A percentile compares a stretch with the other conserved stretches of the same genome.
Evolutionary conservation across 2,113 vertebrate species (phyloP).

Genomic region (Rutilus rutilus): DNA sequence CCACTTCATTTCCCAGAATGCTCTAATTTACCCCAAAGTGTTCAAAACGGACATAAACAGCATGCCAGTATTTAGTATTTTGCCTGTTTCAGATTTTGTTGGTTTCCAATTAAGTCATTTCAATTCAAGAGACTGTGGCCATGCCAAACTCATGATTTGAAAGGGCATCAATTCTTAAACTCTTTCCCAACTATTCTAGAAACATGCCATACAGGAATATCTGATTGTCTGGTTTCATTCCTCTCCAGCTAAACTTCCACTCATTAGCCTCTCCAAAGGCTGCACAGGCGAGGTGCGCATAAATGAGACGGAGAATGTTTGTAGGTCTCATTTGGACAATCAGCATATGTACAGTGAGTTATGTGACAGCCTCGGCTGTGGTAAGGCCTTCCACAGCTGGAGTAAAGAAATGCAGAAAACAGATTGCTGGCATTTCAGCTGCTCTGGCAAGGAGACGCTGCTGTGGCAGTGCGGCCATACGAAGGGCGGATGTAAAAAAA

Average conservation of each 20-base stretch:
- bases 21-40: too few relatives aligned
- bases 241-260: neutral
- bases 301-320: accelerated
- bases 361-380: constrained; percentile 49
- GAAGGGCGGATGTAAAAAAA: accelerated
- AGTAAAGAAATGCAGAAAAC: accelerated
- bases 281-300: constrained; percentile 62
- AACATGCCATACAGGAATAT: neutral
- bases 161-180: neutral
- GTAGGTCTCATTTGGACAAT: accelerated
- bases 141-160: neutral
- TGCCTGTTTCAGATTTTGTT: too few relatives aligned
- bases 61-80: too few relatives aligned
- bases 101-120: neutral
- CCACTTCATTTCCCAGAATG: too few relatives aligned
- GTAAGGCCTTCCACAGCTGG: neutral
- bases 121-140: neutral
- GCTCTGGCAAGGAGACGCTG: constrained; percentile 22
- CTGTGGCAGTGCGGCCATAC: constrained; percentile 63
- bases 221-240: constrained; percentile 15
- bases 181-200: neutral
- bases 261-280: accelerated
- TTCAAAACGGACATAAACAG: too few relatives aligned
- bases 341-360: accelerated
- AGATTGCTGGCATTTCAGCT: constrained; percentile 44